Conservation (phyloP, 1,140 invertebrate species). For the Theocolax elegans region DNA sequence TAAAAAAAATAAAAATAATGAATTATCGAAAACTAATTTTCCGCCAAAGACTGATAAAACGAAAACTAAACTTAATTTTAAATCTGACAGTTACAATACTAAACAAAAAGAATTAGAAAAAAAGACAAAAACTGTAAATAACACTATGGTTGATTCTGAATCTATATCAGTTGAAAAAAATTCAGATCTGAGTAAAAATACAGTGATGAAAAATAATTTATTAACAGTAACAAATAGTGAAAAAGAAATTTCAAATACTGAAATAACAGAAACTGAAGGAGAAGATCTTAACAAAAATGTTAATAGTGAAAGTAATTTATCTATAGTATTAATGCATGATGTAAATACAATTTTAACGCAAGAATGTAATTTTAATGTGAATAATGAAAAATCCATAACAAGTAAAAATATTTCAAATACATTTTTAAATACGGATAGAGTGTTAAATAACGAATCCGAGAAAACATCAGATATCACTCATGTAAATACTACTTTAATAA, state of each 20-base stretch:
- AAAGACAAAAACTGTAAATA: conserved; percentile 18
- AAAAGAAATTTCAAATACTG: neutral
- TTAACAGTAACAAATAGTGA: neutral
- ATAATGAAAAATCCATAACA: conserved; percentile 2
- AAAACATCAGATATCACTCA: neutral
- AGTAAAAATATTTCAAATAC: conserved; percentile 4
- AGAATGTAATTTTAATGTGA: neutral
- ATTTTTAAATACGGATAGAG: neutral
- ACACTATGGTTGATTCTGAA: neutral
- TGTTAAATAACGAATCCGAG: neutral
- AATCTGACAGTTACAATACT: neutral
- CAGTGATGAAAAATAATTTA: neutral
- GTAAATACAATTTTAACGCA: neutral
- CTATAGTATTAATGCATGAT: neutral
- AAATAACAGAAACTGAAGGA: too few species aligned
- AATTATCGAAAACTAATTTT: conserved; percentile 3
- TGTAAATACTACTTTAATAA: neutral
- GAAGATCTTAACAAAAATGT: too few species aligned
- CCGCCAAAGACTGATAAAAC: conserved; percentile 9
- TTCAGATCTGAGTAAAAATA: neutral
- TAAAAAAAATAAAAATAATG: conserved; percentile 47
- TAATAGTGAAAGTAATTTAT: neutral
- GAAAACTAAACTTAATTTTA: conserved; percentile 16
- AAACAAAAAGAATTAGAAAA: conserved; percentile 9
- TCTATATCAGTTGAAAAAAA: neutral